phyloP scores from a whole-genome alignment of 2,113 vertebrate genomes.

The Platichthys stellatus region DNA sequence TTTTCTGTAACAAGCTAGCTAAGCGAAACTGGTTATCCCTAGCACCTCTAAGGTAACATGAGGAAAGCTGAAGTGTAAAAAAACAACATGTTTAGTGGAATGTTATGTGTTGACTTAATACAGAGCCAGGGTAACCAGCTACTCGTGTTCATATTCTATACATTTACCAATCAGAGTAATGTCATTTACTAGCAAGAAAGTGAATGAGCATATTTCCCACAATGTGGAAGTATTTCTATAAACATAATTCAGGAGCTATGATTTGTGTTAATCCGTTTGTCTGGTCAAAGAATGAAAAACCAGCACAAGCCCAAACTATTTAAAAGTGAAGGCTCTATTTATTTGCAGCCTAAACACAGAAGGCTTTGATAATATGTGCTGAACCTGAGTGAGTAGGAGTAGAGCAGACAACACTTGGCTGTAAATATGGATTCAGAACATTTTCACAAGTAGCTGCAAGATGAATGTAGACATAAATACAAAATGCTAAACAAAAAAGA shows the following conservation, averaged over 20 bases:
- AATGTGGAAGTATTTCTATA: not conserved
- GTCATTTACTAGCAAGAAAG: no score
- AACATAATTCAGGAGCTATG: not conserved
- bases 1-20: no score
- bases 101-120: not conserved
- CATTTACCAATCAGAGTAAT: no score
- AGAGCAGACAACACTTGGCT: slow-evolving; percentile 1
- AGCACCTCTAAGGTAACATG: no score
- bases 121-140: not conserved
- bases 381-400: slow-evolving; percentile 14
- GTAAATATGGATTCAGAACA: slow-evolving; percentile 40
- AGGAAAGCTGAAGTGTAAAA: no score
- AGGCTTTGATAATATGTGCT: slow-evolving; percentile 13
- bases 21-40: no score
- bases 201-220: not conserved
- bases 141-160: not conserved
- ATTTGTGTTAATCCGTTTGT: not conserved
- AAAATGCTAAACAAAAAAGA: slow-evolving; percentile 31
- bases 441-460: slow-evolving; percentile 10
- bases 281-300: not conserved
- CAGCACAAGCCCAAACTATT: not conserved
- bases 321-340: slow-evolving; percentile 20
- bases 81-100: not conserved
- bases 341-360: slow-evolving; percentile 3
- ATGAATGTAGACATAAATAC: slow-evolving; percentile 40